A percentile compares a stretch with the other conserved stretches of the same genome.
Conservation (phyloP, 1,140 invertebrate genomes). For the Drosophila navojoa region DNA sequence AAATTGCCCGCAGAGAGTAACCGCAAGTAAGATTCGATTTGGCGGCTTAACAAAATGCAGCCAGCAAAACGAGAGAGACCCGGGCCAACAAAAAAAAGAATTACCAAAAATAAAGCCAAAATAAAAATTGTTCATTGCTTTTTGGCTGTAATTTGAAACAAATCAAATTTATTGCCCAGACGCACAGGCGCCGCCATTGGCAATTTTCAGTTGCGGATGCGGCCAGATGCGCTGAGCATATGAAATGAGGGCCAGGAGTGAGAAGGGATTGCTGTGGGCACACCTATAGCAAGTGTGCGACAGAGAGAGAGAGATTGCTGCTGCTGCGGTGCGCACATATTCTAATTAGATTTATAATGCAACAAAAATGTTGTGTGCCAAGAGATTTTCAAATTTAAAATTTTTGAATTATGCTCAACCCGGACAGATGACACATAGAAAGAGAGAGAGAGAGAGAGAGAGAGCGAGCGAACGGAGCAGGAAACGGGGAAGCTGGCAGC, state of each 20-base stretch:
- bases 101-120: constrained; percentile 3
- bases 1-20: constrained; percentile 76
- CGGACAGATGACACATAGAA: constrained; percentile 18
- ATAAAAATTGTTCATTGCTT: constrained; percentile 66
- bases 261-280: not conserved
- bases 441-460: not conserved
- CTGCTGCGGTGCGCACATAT: constrained; percentile 64
- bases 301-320: constrained; percentile 31
- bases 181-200: constrained; percentile 73
- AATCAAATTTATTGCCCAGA: constrained; percentile 81
- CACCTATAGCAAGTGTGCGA: constrained; percentile 35
- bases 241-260: constrained; percentile 60
- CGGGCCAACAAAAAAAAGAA: constrained; percentile 5
- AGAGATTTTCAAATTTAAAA: constrained; percentile 65
- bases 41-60: constrained; percentile 66
- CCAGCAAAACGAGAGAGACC: constrained; percentile 18
- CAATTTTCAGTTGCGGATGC: constrained; percentile 70
- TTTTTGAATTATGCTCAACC: constrained; percentile 69
- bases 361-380: constrained; percentile 58
- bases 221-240: constrained; percentile 78
- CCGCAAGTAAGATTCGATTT: constrained; percentile 77
- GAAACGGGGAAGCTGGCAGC: not conserved
- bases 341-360: constrained; percentile 79
- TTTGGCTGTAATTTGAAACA: constrained; percentile 80
- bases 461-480: no score